These are phyloP conservation scores for Anthopleura xanthogrammica DNA, from an alignment of 92 coral and sea anemone species.

Conservation along the genomic window DNA sequence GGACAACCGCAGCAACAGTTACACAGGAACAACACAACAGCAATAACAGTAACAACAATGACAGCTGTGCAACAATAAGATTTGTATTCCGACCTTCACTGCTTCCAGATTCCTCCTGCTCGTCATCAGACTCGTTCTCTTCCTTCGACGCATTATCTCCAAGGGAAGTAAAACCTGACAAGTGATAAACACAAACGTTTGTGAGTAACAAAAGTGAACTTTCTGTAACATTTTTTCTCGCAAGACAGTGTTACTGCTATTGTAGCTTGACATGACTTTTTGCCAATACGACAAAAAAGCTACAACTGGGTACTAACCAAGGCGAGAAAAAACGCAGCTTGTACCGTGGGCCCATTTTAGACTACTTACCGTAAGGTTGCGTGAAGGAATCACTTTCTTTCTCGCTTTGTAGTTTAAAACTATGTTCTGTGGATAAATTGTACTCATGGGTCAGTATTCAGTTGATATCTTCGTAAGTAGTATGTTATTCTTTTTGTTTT, in stretches of 20 bases:
- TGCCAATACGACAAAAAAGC: no score
- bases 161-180: constrained; percentile 19
- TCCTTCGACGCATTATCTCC: constrained; percentile 22
- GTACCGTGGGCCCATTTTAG: no score
- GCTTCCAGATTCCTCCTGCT: constrained; percentile 26
- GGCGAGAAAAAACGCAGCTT: background rate
- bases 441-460: background rate
- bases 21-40: no score
- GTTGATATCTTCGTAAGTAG: background rate
- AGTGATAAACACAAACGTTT: background rate
- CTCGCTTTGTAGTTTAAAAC: background rate
- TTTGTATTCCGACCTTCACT: constrained; percentile 36
- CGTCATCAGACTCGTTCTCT: constrained; percentile 34
- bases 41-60: no score
- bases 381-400: background rate
- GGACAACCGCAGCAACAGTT: background rate
- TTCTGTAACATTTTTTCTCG: no score
- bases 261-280: no score
- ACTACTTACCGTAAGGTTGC: background rate
- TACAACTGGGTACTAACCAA: background rate
- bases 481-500: background rate
- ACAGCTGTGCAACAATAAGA: background rate
- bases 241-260: no score
- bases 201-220: background rate
- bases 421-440: background rate